phyloP scores from a whole-genome alignment of 2,113 vertebrate species.

The Haplochromis burtoni region DNA sequence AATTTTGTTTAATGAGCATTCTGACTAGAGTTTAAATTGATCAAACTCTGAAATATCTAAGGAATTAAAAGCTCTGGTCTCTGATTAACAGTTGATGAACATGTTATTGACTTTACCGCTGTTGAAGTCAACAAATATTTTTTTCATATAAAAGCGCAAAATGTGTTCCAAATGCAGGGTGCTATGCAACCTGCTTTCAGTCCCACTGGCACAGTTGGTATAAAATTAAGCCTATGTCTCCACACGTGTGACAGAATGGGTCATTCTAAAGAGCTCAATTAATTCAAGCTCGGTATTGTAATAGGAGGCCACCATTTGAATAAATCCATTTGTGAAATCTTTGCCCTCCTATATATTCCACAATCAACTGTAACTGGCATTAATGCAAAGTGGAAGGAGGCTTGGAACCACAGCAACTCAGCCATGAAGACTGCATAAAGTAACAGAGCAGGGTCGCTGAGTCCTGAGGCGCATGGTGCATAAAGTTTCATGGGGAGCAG shows the following conservation, averaged over 20 bases:
- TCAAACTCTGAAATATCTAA: neutral
- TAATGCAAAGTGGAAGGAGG: neutral
- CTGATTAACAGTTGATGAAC: neutral
- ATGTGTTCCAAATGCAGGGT: neutral
- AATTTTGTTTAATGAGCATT: neutral
- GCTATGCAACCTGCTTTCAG: neutral
- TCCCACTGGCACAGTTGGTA: neutral
- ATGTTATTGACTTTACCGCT: neutral
- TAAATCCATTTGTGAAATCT: neutral
- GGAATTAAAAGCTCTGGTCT: neutral
- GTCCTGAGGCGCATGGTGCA: neutral
- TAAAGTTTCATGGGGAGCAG: neutral
- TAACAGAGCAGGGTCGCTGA: neutral
- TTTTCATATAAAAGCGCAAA: neutral
- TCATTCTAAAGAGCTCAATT: neutral
- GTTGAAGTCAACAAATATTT: neutral
- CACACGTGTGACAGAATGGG: neutral
- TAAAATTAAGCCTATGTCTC: neutral
- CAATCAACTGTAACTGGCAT: neutral
- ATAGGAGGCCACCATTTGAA: neutral
- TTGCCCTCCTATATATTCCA: neutral
- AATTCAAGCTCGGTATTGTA: neutral
- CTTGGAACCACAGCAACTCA: neutral
- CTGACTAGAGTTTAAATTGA: neutral
- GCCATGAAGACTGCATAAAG: neutral